These are phyloP conservation scores for Sisyra nigra DNA, from an alignment of 2,888 invertebrate genomes.

Conservation along the genomic window DNA sequence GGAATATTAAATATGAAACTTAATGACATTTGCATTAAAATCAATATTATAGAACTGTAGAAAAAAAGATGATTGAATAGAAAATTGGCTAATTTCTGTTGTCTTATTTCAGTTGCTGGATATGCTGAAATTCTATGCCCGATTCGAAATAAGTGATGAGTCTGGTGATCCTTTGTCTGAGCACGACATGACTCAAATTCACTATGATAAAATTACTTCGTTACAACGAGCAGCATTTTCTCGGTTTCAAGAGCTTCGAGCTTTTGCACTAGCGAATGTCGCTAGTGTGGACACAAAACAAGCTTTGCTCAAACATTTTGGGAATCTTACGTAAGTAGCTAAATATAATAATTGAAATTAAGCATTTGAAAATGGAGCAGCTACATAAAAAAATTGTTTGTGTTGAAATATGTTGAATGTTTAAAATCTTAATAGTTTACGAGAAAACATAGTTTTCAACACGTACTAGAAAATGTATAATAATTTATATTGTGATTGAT, in stretches of 20 bases:
- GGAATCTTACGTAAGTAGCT: conserved; percentile 40
- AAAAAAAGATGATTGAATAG: too few relatives aligned
- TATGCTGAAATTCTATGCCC: conserved; percentile 89
- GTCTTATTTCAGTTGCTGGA: conserved; percentile 60
- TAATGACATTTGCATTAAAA: too few relatives aligned
- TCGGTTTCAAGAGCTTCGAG: conserved; percentile 70
- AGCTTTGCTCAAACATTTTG: conserved; percentile 70
- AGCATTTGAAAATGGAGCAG: too few relatives aligned
- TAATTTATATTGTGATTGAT: too few relatives aligned
- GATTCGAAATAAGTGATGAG: conserved; percentile 95
- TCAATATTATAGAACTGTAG: too few relatives aligned
- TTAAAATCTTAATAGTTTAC: too few relatives aligned
- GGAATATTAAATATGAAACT: too few relatives aligned
- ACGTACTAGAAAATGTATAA: too few relatives aligned
- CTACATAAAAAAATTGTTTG: too few relatives aligned
- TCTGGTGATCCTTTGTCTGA: conserved; percentile 89
- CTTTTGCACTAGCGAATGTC: conserved; percentile 86
- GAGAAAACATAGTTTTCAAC: too few relatives aligned
- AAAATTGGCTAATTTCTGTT: conserved; percentile 1
- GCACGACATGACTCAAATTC: conserved; percentile 82
- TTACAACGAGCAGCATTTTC: conserved; percentile 87
- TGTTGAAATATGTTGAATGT: too few relatives aligned
- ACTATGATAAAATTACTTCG: conserved; percentile 84
- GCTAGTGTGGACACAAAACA: conserved; percentile 87
- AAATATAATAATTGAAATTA: background rate